Base-by-base conservation (phyloP, 2,888 invertebrate species). In the Meteorus cinctellus region DNA sequence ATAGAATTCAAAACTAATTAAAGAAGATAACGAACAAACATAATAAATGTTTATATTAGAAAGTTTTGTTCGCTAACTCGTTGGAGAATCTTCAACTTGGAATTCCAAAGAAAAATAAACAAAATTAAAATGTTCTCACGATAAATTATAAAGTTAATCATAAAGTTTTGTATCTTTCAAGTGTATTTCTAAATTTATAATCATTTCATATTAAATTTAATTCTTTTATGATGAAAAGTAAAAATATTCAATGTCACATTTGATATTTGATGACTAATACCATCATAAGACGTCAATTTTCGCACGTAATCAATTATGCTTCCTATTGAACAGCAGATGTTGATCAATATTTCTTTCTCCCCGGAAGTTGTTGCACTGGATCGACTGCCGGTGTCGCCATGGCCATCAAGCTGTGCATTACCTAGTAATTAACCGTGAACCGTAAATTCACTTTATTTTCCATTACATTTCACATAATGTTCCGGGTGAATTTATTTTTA, bases 301-400 rank as follows among this genome's bases (percentile, higher is more conserved):
- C 84, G 83, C 68, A 90, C 84, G 73, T 89, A 90, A 80, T 90
- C 87, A 59, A 88, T 75, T 79, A 90, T 86, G 60, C 90, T 84
- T 77, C 86, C 86, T 10, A 89, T 81, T 12, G 86, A 86, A 79
- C 90, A 90, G 77, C 90, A 86, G 27, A 89, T 88, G 81, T 90
- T 90, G 51, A 90, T 81, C 66, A 90, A 77, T 45, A 88, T 72
- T 75, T 86, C 81, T 76, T 85, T 88, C 48, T 84, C 78, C 31
- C 19, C 16, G 29, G 69, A 65, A 66, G 77, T 66, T 1, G 31
- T 27, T 19, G 71, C 76, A 14, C 6, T n/a, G 29, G 62, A 55
- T 36, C 63, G 31, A 65, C 14, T n/a, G 31, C 16, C 31, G 19
- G n/a, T 4, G 29, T 55, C 51, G n/a, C 2, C 27, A 72, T 24